Conservation (phyloP, 2,888 invertebrate genomes). For the Luperina nickerlii region DNA sequence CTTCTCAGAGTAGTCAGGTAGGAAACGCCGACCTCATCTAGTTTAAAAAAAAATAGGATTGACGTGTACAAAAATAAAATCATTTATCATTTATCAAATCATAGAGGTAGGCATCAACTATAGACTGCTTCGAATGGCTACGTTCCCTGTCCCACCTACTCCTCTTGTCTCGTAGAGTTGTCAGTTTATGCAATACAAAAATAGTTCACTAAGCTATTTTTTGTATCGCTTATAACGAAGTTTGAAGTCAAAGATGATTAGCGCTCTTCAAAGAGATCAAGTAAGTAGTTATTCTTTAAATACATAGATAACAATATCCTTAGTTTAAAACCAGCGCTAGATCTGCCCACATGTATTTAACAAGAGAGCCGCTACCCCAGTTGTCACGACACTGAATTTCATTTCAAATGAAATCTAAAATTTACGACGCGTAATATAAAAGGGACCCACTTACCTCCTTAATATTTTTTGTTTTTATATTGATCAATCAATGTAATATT, state of each 20-base stretch:
- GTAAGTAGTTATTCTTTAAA: neutral
- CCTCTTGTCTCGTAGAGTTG: too few species aligned
- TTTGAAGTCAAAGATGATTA: neutral
- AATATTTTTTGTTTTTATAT: slow-evolving; percentile 61
- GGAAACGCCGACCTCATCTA: too few species aligned
- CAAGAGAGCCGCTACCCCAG: slow-evolving; percentile 9
- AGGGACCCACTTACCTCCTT: slow-evolving; percentile 45
- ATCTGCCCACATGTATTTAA: neutral
- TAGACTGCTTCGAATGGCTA: neutral
- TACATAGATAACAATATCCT: neutral
- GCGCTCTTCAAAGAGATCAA: neutral
- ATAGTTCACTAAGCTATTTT: neutral
- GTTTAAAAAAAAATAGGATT: too few species aligned
- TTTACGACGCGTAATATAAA: slow-evolving; percentile 47
- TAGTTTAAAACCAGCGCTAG: neutral
- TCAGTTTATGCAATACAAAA: too few species aligned
- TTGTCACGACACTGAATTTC: slow-evolving; percentile 24
- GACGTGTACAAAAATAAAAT: too few species aligned
- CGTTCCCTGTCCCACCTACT: neutral
- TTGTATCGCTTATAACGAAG: neutral
- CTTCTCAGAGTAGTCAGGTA: too few species aligned
- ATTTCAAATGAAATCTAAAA: slow-evolving; percentile 44
- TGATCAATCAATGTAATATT: slow-evolving; percentile 72
- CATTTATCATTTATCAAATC: too few species aligned
- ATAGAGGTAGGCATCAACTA: neutral